Percentiles rank a stretch among this genome's conserved stretches.
Evolutionary conservation across 2,113 vertebrate genomes (phyloP).

Genomic region (Sylvilagus bachmani): DNA sequence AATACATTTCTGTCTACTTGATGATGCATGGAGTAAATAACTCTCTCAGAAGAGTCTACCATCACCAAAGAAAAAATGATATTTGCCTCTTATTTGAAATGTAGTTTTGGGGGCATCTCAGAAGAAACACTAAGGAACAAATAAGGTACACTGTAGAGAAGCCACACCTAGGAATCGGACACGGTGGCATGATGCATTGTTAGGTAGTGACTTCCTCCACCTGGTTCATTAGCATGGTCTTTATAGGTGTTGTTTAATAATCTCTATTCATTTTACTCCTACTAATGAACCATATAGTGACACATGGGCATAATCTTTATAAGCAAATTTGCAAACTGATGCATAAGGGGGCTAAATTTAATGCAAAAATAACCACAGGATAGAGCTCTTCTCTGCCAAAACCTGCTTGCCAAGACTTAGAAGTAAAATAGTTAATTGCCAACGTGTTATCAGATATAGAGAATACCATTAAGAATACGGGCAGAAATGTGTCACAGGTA

Average conservation of each 20-base stretch:
- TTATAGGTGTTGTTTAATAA: constrained; percentile 2
- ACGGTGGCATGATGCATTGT: not conserved
- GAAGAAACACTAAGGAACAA: not conserved
- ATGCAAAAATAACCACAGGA: constrained; percentile 19
- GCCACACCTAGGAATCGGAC: not conserved
- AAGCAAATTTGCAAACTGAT: constrained; percentile 33
- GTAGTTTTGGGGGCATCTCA: not conserved
- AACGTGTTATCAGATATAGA: not conserved
- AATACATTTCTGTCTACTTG: not conserved
- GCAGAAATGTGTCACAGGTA: not conserved
- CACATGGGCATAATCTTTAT: not conserved
- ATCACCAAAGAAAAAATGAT: not conserved
- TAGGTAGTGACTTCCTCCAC: not conserved
- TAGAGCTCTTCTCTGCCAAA: constrained; percentile 2
- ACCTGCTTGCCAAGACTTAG: not conserved
- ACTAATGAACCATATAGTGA: not conserved
- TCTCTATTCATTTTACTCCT: constrained; percentile 40
- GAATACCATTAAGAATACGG: constrained; percentile 26
- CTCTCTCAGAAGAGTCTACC: not conserved
- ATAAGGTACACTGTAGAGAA: not conserved
- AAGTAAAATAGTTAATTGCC: not conserved
- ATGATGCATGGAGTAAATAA: not conserved
- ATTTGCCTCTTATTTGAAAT: not conserved
- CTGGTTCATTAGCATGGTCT: not conserved
- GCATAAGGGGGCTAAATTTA: not conserved